A percentile compares a stretch with the other conserved stretches of the same genome.
These are phyloP conservation scores for Oithona nana DNA, from an alignment of 2,888 invertebrate genomes.

Conservation along the genomic window DNA sequence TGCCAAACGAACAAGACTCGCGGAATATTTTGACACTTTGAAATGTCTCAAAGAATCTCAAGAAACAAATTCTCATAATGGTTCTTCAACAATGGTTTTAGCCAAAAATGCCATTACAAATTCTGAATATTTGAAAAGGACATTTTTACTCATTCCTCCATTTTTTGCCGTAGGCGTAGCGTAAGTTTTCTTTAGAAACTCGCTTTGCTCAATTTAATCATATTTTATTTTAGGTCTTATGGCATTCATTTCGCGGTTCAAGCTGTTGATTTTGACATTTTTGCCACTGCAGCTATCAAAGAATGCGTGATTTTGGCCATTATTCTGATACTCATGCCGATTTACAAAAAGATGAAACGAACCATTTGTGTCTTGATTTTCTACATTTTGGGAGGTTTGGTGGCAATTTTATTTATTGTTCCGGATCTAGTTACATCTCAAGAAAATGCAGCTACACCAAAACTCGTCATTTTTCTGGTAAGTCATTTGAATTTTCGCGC, in stretches of 20 bases:
- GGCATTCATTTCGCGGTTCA: conserved; percentile 9
- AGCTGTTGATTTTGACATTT: not conserved
- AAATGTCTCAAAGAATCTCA: not conserved
- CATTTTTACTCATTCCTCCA: not conserved
- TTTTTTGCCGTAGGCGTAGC: conserved; percentile 1
- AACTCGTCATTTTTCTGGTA: too few relatives aligned
- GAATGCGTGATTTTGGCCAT: not conserved
- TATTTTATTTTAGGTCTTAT: not conserved
- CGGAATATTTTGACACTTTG: not conserved
- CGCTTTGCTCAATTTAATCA: too few relatives aligned
- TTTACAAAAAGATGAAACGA: conserved; percentile 1
- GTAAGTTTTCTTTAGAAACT: not conserved
- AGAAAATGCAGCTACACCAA: too few relatives aligned
- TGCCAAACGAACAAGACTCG: not conserved
- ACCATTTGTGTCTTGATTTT: not conserved
- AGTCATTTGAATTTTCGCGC: too few relatives aligned
- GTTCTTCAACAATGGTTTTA: too few relatives aligned
- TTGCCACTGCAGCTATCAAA: not conserved
- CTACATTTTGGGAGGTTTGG: not conserved
- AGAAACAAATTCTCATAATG: too few relatives aligned
- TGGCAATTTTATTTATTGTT: too few relatives aligned
- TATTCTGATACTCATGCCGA: not conserved
- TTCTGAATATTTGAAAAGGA: not conserved
- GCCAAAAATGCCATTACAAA: too few relatives aligned
- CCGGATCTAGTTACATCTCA: too few relatives aligned